A percentile compares a stretch with the other conserved stretches of the same genome.
Evolutionary conservation across 1,140 invertebrate species (phyloP).

Genomic region (Potamilus streckersoni): DNA sequence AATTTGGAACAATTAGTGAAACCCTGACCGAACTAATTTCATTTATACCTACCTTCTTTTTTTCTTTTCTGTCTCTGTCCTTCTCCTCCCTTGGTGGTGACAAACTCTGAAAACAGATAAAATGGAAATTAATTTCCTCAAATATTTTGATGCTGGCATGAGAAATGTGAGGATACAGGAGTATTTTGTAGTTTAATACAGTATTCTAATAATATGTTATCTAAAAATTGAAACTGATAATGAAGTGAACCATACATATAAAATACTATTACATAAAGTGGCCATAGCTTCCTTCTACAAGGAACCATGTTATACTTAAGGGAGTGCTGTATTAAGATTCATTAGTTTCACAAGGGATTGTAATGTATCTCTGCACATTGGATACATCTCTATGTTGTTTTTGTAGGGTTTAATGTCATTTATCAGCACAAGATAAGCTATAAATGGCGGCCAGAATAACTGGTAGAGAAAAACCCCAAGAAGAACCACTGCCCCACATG

Average conservation of each 20-base stretch:
- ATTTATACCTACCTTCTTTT: slow-evolving; percentile 43
- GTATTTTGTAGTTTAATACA: not conserved
- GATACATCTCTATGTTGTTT: no score
- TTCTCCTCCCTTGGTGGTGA: slow-evolving; percentile 30
- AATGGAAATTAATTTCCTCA: not conserved
- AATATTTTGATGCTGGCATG: slow-evolving; percentile 4
- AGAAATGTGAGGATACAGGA: not conserved
- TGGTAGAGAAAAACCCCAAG: no score
- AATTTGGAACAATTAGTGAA: not conserved
- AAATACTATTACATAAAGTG: no score
- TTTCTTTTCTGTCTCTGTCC: slow-evolving; percentile 49
- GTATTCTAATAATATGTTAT: not conserved
- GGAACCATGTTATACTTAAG: not conserved
- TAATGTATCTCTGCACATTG: no score
- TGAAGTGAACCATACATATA: no score
- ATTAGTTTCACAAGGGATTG: no score
- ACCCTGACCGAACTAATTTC: not conserved
- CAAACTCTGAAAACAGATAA: slow-evolving; percentile 29
- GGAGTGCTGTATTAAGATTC: not conserved
- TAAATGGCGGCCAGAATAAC: no score
- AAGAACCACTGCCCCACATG: no score
- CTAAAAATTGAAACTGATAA: not conserved
- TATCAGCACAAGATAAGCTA: no score
- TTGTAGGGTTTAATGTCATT: no score
- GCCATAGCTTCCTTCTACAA: not conserved